Conservation (phyloP, 2,888 invertebrate genomes). For the Eilema caniola region DNA sequence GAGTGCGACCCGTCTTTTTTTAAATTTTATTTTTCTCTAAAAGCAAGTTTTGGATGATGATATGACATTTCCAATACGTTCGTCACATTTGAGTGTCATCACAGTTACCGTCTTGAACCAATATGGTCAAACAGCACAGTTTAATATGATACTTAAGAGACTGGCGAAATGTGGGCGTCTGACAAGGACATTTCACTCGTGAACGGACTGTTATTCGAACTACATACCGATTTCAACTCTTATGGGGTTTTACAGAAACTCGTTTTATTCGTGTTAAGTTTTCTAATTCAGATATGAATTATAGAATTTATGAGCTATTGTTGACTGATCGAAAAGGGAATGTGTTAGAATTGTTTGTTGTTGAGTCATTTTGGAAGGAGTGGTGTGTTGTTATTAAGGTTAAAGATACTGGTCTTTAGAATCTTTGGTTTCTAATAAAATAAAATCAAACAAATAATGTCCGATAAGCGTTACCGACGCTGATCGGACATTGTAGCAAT, state of each 20-base stretch:
- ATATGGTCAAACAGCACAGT: neutral
- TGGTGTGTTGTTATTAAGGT: neutral
- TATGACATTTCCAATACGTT: neutral
- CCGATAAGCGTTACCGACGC: too few relatives aligned
- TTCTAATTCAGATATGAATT: neutral
- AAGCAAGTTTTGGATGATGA: neutral
- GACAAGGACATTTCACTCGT: constrained; percentile 48
- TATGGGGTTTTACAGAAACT: constrained; percentile 28
- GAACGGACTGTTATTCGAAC: constrained; percentile 46
- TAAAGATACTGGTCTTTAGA: too few relatives aligned
- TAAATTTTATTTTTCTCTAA: too few relatives aligned
- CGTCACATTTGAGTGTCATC: constrained; percentile 1
- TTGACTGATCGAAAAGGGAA: constrained; percentile 2
- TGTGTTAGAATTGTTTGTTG: neutral
- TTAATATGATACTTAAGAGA: constrained; percentile 16
- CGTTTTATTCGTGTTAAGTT: constrained; percentile 30
- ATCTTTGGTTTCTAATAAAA: too few relatives aligned
- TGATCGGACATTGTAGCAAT: too few relatives aligned
- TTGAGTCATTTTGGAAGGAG: constrained; percentile 8
- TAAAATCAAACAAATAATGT: neutral
- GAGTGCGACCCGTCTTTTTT: too few relatives aligned
- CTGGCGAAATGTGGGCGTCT: constrained; percentile 47
- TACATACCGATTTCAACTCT: constrained; percentile 23
- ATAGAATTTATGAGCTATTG: neutral
- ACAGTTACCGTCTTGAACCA: neutral